These are phyloP conservation scores for Sthenelais limicola DNA, from an alignment of 2,888 invertebrate genomes.

Conservation along the genomic window DNA sequence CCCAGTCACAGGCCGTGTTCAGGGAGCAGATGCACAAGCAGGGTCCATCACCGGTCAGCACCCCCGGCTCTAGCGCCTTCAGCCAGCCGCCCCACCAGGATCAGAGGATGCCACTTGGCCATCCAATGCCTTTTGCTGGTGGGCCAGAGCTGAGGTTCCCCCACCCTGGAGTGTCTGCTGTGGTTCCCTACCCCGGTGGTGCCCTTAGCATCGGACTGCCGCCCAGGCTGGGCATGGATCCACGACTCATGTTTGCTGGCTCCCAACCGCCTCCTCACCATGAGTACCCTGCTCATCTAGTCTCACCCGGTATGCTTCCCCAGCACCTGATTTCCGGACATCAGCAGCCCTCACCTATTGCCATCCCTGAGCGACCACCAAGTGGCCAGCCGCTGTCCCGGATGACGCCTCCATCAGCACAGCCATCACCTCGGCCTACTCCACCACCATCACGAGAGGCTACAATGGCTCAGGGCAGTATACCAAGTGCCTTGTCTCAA, in stretches of 20 bases:
- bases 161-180: slow-evolving; percentile 7
- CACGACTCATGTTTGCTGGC: slow-evolving; percentile 49
- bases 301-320: slow-evolving; percentile 11
- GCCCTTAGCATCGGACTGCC: slow-evolving; percentile 14
- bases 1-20: slow-evolving; percentile 5
- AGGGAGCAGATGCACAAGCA: not conserved
- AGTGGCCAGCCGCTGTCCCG: slow-evolving; percentile 41
- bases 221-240: slow-evolving; percentile 57
- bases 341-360: not conserved
- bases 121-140: slow-evolving; percentile 18
- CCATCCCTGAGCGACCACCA: slow-evolving; percentile 14
- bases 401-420: slow-evolving; percentile 38
- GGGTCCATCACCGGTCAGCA: not conserved
- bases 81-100: slow-evolving; percentile 76
- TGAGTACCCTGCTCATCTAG: slow-evolving; percentile 13
- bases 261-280: slow-evolving; percentile 32
- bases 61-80: slow-evolving; percentile 23
- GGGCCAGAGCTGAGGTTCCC: slow-evolving; percentile 31
- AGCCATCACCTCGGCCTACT: slow-evolving; percentile 40
- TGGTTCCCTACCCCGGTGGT: slow-evolving; percentile 5
- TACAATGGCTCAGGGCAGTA: slow-evolving; percentile 1
- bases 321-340: slow-evolving; percentile 12
- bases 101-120: slow-evolving; percentile 14
- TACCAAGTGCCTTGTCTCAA: slow-evolving; percentile 22
- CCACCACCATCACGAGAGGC: slow-evolving; percentile 30